A percentile compares a stretch with the other conserved stretches of the same genome.
These are phyloP conservation scores for Cochlearius cochlearius DNA, from an alignment of 2,113 vertebrate genomes.

Conservation along the genomic window DNA sequence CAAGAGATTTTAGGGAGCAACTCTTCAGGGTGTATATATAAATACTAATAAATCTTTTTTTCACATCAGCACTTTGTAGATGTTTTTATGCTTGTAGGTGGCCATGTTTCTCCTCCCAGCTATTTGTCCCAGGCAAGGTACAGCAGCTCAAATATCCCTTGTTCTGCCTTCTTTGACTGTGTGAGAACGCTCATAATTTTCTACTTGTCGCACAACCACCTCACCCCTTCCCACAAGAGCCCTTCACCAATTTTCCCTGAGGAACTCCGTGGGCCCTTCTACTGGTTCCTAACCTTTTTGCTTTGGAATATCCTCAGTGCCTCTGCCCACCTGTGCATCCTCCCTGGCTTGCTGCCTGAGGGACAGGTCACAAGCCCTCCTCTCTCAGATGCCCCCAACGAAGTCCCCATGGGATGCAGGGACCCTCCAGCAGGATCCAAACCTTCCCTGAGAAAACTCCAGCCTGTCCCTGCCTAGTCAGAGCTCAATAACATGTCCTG, in stretches of 20 bases:
- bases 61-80: not conserved
- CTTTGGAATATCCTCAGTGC: not conserved
- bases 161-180: not conserved
- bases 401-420: not conserved
- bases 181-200: not conserved
- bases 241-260: not conserved
- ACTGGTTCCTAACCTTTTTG: not conserved
- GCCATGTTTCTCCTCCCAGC: not conserved
- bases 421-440: not conserved
- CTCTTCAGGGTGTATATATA: not conserved
- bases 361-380: not conserved
- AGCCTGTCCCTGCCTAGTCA: not conserved
- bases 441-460: not conserved
- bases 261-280: not conserved
- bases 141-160: not conserved
- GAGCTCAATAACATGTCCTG: not conserved
- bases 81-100: not conserved
- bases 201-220: not conserved
- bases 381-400: not conserved
- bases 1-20: not conserved
- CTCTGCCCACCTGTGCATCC: rapidly evolving
- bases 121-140: not conserved
- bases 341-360: not conserved
- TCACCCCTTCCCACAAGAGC: not conserved
- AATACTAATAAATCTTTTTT: not conserved